phyloP scores from a whole-genome alignment of 2,113 vertebrate genomes.

The cat (Felis catus) region F.catus_Fca126_mat1.0 CM031416.1:150933001-150933500 shows the following conservation, averaged over 20 bases:
- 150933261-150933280: neutral
- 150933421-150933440: neutral
- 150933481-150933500: neutral
- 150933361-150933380: neutral
- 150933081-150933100: accelerated
- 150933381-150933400: neutral
- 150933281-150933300: neutral
- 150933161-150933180: neutral
- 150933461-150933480: neutral
- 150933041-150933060: neutral
- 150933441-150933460: neutral
- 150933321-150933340: neutral
- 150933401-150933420: accelerated
- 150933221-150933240: neutral
- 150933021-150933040: neutral
- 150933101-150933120: neutral
- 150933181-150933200: neutral
- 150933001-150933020: accelerated
- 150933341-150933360: neutral
- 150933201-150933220: accelerated
- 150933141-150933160: neutral
- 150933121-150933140: neutral
- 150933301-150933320: neutral
- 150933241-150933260: neutral
- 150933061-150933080: neutral